Conservation (phyloP, 2,888 invertebrate genomes). For the Dendrolimus pini region DNA sequence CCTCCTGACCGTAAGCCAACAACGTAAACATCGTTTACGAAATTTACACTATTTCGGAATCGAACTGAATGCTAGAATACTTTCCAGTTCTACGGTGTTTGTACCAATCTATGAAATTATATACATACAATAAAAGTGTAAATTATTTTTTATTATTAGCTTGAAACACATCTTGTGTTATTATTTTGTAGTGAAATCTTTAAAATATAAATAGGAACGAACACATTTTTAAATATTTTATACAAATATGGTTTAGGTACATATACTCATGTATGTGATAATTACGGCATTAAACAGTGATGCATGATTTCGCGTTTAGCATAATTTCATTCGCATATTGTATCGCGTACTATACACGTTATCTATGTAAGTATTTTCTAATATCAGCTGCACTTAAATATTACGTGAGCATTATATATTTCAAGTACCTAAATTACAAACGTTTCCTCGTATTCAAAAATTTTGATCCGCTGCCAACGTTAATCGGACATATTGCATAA, state of each 20-base stretch:
- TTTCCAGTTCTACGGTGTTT: too few species aligned
- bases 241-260: not conserved
- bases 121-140: too few species aligned
- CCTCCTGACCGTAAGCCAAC: too few species aligned
- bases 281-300: not conserved
- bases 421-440: not conserved
- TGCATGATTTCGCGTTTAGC: not conserved
- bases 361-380: not conserved
- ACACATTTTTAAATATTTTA: too few species aligned
- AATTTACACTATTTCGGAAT: too few species aligned
- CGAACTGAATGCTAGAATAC: too few species aligned
- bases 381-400: not conserved
- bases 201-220: too few species aligned
- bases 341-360: not conserved
- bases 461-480: constrained; percentile 1
- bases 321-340: not conserved
- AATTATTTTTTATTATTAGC: too few species aligned
- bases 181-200: too few species aligned
- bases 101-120: too few species aligned
- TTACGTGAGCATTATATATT: not conserved
- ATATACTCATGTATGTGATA: not conserved
- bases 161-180: too few species aligned
- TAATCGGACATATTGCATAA: not conserved
- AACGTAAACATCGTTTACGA: too few species aligned
- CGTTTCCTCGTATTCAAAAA: not conserved